Evolutionary conservation across 2,888 invertebrate genomes (phyloP).

Genomic region (Netelia melanura): DNA sequence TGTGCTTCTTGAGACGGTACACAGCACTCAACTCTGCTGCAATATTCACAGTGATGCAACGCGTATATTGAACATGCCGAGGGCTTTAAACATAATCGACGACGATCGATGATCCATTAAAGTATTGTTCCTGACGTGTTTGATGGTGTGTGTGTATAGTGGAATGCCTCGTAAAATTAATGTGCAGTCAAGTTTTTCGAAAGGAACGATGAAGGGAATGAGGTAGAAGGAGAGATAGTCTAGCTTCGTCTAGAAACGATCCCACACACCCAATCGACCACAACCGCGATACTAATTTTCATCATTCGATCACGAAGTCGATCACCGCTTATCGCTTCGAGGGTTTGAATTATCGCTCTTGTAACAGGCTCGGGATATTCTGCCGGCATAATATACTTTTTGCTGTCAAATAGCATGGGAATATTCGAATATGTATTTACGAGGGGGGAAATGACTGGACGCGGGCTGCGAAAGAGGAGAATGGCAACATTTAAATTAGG

Average conservation of each 20-base stretch:
- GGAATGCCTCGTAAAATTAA: slow-evolving; percentile 24
- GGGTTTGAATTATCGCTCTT: slow-evolving; percentile 51
- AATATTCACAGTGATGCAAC: slow-evolving; percentile 41
- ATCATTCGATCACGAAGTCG: slow-evolving; percentile 60
- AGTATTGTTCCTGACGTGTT: slow-evolving; percentile 46
- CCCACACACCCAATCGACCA: slow-evolving; percentile 29
- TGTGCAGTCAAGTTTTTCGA: slow-evolving; percentile 49
- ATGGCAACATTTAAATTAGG: neutral
- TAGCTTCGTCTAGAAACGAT: slow-evolving; percentile 9
- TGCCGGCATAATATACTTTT: neutral
- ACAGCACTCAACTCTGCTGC: slow-evolving; percentile 17
- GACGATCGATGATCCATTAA: slow-evolving; percentile 57
- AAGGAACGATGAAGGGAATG: slow-evolving; percentile 15
- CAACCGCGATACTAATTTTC: slow-evolving; percentile 53
- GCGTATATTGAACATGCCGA: neutral
- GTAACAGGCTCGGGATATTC: slow-evolving; percentile 29
- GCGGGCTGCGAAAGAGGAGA: neutral
- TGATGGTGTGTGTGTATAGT: neutral
- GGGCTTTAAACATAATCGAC: slow-evolving; percentile 49
- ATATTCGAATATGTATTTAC: neutral
- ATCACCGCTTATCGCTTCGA: slow-evolving; percentile 58
- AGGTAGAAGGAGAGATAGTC: neutral
- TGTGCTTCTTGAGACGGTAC: slow-evolving; percentile 27
- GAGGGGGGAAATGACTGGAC: neutral
- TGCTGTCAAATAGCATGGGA: neutral